Evolutionary conservation across 2,888 invertebrate species (phyloP), one percentile per base, ranked within the genome.

Genomic region (Macaria notata): DNA sequence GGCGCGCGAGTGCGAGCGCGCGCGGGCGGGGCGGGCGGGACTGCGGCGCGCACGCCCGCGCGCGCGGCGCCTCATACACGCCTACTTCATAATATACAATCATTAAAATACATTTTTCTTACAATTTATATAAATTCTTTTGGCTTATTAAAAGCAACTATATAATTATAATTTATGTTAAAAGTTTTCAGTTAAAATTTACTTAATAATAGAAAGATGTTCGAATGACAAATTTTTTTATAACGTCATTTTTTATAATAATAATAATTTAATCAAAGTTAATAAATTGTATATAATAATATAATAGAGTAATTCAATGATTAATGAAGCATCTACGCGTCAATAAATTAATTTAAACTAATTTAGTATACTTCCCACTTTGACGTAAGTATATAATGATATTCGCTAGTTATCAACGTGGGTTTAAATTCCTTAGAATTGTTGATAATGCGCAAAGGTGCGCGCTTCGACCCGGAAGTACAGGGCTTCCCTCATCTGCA

Each of bases 321-420:
- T 92, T 92, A 91, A 92, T 92, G 91, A 92, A 92, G 92, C 92
- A 87, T 92, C 91, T 91, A 92, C 91, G 88, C 86, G 90, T 86
- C 92, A 92, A 87, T 91, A 92, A 92, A 89, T 92, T 88, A 92
- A 92, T 93, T 93, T 93, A 90, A 93, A 93, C 93, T 93, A 93
- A 92, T 92, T 83, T 93, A 93, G 93, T 93, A 93, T 92, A 93
- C 93, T 93, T 84, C 88, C 88, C 92, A 78, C 83, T 78, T 75
- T 79, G 86, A 86, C 80, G 81, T 85, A 81, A 77, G 78, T 88
- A 54, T 59, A 55, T 59, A 84, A 84, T 89, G 88, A 89, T 91
- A 89, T 88, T 87, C 77, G 79, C 86, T 89, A 86, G 85, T 86
- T 83, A 86, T 85, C 79, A 84, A 84, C 73, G 79, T 83, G 79